phyloP scores from a whole-genome alignment of 1,140 invertebrate species.

The Phymorhynchus buccinoides region DNA sequence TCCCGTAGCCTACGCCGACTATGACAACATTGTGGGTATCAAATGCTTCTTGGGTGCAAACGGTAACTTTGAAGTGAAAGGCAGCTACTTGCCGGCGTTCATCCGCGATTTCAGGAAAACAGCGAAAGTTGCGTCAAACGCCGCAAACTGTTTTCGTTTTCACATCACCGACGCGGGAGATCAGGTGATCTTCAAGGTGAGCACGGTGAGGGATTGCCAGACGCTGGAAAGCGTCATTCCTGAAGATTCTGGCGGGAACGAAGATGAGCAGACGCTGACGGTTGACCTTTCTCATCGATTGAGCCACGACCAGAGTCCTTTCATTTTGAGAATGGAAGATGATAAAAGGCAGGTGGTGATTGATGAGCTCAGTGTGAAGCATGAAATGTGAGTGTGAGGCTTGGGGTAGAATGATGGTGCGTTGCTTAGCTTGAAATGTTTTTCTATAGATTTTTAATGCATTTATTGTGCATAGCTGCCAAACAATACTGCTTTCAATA shows the following conservation, averaged over 20 bases:
- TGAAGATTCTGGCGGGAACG: constrained; percentile 39
- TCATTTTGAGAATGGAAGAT: constrained; percentile 66
- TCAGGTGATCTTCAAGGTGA: constrained; percentile 58
- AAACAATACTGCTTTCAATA: too few relatives aligned
- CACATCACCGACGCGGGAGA: constrained; percentile 56
- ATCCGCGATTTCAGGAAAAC: constrained; percentile 48
- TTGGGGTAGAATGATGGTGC: background rate
- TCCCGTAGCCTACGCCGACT: constrained; percentile 56
- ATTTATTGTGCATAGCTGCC: too few relatives aligned
- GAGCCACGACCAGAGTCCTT: constrained; percentile 56
- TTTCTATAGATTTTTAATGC: too few relatives aligned
- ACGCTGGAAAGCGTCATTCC: constrained; percentile 60
- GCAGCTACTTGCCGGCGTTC: constrained; percentile 53
- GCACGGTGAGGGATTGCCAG: constrained; percentile 60
- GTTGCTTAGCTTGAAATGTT: too few relatives aligned
- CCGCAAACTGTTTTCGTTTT: constrained; percentile 62
- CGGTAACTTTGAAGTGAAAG: constrained; percentile 61
- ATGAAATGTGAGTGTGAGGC: constrained; percentile 28
- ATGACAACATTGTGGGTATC: constrained; percentile 66
- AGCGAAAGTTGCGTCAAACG: constrained; percentile 58
- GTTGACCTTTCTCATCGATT: constrained; percentile 53
- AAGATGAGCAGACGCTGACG: constrained; percentile 34
- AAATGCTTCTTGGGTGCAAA: constrained; percentile 65
- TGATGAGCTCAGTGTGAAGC: constrained; percentile 66
- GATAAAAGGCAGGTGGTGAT: constrained; percentile 62